Evolutionary conservation across 2,888 invertebrate genomes (phyloP), one percentile per base, ranked within the genome.

Genomic region (Polyommatus iphigenia): DNA sequence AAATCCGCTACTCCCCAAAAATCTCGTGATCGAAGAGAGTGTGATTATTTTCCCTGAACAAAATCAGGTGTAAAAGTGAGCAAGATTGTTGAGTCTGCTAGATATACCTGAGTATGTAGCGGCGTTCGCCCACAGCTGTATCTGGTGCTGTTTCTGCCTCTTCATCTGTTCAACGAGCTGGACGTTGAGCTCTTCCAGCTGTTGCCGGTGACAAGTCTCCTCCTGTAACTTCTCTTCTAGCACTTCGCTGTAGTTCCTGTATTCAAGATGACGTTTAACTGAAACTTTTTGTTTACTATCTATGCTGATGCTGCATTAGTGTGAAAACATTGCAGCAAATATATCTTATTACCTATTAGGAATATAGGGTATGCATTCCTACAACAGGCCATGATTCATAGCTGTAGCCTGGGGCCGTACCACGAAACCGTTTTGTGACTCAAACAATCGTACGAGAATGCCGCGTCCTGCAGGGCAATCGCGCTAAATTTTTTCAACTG

Each of bases 121-220:
- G 50, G 84, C 86, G 77, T 89, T 90, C 76, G 89, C 86, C 94
- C 94, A 94, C 32, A 91, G 79, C 78, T 87, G 86, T 67, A 91
- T 86, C 81, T 91, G 92, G 78, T 94, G 93, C 79, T 91, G 91
- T 81, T 94, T 94, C 10, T 95, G 90, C 78, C 94, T 91, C 82
- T 95, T 93, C 84, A 96, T 92, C 87, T 96, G 95, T 24, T 94
- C 90, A 77, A 95, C 95, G 5, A 96, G 89, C 83, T 95, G 95
- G 79, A 93, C 89, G 84, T 96, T 96, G 50, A 95, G 86, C 82
- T 95, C 94, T 84, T 96, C 96, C 1, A 95, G 94, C 85, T 96
- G 95, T 81, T 95, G 94, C n/a, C 96, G 91, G 81, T 95, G 94
- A 0, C 93, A 90, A 59, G 95, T 95, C 87, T 96, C 96, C 71